Evolutionary conservation across 2,113 vertebrate genomes (phyloP).

Genomic region (Sapayoa aenigma): DNA sequence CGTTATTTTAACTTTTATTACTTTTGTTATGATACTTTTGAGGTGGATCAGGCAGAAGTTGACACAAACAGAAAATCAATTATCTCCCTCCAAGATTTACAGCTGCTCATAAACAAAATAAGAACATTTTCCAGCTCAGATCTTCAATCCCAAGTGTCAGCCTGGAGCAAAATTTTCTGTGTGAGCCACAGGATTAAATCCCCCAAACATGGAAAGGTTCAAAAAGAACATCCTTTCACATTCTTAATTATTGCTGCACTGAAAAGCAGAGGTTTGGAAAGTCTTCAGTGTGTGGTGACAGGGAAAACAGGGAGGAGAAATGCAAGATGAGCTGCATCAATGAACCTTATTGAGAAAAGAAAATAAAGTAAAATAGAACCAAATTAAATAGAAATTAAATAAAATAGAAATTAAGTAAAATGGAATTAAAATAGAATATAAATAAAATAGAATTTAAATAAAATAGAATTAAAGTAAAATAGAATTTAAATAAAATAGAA

Average conservation of each 20-base stretch:
- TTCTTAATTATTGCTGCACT: background rate
- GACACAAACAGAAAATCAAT: background rate
- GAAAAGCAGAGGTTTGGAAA: background rate
- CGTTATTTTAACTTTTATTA: background rate
- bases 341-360: too few relatives aligned
- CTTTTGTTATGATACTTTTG: background rate
- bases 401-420: too few relatives aligned
- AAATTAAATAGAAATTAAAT: too few relatives aligned
- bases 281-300: too few relatives aligned
- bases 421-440: too few relatives aligned
- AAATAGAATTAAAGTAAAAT: too few relatives aligned
- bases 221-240: background rate
- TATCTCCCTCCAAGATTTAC: background rate
- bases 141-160: slow-evolving; percentile 10
- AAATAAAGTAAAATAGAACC: too few relatives aligned
- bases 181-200: background rate
- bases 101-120: background rate
- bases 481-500: too few relatives aligned
- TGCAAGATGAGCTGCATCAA: too few relatives aligned
- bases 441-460: too few relatives aligned
- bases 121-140: background rate
- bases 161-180: background rate
- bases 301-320: too few relatives aligned
- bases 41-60: background rate
- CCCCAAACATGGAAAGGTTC: background rate